phyloP scores from a whole-genome alignment of 2,888 invertebrate species.

The Stenodema calcarata region DNA sequence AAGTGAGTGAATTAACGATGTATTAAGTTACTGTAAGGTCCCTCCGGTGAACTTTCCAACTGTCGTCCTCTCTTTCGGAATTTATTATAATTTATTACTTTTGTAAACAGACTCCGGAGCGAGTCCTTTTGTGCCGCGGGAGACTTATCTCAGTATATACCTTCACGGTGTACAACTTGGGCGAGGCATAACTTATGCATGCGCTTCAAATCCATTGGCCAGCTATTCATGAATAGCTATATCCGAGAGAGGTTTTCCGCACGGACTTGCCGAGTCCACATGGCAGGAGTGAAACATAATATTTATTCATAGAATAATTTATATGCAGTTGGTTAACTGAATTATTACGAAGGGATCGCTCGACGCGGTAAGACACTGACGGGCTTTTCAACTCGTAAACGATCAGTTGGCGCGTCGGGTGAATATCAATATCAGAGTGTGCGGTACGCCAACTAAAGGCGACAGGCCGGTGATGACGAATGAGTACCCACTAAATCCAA shows the following conservation, averaged over 20 bases:
- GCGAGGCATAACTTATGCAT: constrained; percentile 38
- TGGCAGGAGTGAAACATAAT: constrained; percentile 29
- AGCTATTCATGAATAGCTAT: constrained; percentile 38
- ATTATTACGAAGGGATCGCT: background rate
- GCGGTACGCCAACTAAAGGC: too few relatives aligned
- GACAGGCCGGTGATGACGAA: too few relatives aligned
- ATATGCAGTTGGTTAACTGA: constrained; percentile 41
- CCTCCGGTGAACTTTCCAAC: constrained; percentile 10
- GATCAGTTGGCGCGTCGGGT: background rate
- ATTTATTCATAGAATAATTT: constrained; percentile 45
- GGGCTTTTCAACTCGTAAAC: background rate
- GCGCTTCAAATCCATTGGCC: constrained; percentile 42
- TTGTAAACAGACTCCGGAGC: background rate
- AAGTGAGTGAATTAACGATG: constrained; percentile 1
- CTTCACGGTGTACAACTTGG: background rate
- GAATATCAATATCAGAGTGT: background rate
- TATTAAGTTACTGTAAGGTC: background rate
- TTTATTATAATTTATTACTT: constrained; percentile 46
- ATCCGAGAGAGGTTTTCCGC: constrained; percentile 37
- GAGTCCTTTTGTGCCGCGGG: constrained; percentile 36
- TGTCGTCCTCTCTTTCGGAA: constrained; percentile 10
- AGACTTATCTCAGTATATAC: constrained; percentile 32
- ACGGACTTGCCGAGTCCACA: constrained; percentile 28
- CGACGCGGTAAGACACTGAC: background rate
- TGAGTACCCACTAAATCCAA: too few relatives aligned